A percentile compares a stretch with the other conserved stretches of the same genome.
phyloP scores from a whole-genome alignment of 2,113 vertebrate species.

The Merops nubicus region DNA sequence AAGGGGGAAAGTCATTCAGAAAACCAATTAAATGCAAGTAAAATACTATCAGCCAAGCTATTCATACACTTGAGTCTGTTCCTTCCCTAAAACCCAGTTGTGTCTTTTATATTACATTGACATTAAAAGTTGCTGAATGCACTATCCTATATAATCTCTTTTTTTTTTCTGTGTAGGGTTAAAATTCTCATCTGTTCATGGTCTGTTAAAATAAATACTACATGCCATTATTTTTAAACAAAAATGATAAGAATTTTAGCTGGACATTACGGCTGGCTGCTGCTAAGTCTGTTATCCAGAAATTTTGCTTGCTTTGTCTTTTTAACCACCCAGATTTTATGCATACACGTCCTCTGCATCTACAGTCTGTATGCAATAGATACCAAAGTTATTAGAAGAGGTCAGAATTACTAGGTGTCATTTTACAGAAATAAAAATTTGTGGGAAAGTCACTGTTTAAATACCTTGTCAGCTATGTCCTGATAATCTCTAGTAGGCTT shows the following conservation, averaged over 20 bases:
- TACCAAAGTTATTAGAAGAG: neutral
- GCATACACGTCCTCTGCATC: neutral
- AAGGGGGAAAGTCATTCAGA: neutral
- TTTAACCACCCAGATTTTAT: neutral
- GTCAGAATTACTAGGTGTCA: neutral
- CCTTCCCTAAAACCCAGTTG: neutral
- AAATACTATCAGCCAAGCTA: neutral
- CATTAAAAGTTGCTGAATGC: neutral
- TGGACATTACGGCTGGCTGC: neutral
- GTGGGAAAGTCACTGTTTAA: neutral
- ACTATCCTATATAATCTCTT: neutral
- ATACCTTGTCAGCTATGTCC: neutral
- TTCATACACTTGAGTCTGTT: accelerated
- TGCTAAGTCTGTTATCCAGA: neutral
- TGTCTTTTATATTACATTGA: neutral
- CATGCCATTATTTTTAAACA: slow-evolving; percentile 4
- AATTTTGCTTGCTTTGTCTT: slow-evolving; percentile 2
- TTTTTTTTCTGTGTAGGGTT: neutral
- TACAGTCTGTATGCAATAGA: neutral
- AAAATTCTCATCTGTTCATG: neutral
- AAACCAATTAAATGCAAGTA: neutral
- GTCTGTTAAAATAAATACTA: slow-evolving; percentile 18
- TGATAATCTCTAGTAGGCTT: slow-evolving; percentile 1
- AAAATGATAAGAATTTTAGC: neutral
- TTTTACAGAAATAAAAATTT: slow-evolving; percentile 5